These are phyloP conservation scores for Nomada goodeniana DNA, from an alignment of 2,888 invertebrate species.

Conservation along the genomic window DNA sequence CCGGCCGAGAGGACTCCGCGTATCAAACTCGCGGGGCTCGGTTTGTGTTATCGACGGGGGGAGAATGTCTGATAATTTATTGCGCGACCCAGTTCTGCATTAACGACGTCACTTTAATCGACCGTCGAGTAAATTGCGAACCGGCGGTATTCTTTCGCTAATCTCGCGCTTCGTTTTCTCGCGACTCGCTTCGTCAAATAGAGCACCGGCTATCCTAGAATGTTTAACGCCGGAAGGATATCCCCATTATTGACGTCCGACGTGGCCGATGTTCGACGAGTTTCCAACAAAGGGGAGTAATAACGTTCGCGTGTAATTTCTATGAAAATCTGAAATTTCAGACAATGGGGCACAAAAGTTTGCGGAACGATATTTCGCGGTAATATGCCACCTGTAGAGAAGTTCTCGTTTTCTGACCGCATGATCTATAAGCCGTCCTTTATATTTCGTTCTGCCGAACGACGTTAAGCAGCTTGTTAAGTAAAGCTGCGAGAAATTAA, in stretches of 20 bases:
- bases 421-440: conserved; percentile 31
- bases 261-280: conserved; percentile 30
- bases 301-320: conserved; percentile 36
- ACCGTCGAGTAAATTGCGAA: conserved; percentile 29
- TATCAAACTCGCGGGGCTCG: background rate
- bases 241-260: conserved; percentile 26
- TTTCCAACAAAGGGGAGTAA: conserved; percentile 13
- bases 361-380: conserved; percentile 34
- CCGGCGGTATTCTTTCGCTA: background rate
- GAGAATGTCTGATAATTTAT: conserved; percentile 47
- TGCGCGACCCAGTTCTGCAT: conserved; percentile 18
- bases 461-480: conserved; percentile 43
- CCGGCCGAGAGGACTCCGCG: background rate
- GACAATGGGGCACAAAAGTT: conserved; percentile 32
- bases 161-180: background rate
- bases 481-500: conserved; percentile 48
- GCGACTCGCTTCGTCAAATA: background rate
- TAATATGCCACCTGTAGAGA: conserved; percentile 23
- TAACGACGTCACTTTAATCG: conserved; percentile 20
- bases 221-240: conserved; percentile 1
- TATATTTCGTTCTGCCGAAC: conserved; percentile 10
- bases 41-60: background rate
- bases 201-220: background rate
- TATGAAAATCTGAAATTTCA: conserved; percentile 12
- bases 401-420: conserved; percentile 2